These are phyloP conservation scores for Aldrovandia affinis DNA, from an alignment of 2,797 vertebrate species.

Conservation along the genomic window DNA sequence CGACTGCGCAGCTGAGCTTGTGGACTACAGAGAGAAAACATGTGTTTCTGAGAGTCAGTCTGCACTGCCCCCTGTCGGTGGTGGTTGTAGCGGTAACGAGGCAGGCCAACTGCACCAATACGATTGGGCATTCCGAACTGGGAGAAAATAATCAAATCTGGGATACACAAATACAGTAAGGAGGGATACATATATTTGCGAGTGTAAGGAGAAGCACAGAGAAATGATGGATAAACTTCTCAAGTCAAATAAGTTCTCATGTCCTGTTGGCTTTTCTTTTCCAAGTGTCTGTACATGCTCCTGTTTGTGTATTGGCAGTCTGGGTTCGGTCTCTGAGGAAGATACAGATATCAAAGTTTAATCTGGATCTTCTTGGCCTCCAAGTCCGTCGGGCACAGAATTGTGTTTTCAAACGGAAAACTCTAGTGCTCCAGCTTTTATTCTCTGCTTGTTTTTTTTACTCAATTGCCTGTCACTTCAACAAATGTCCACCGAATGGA, in stretches of 20 bases:
- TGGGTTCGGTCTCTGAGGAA: neutral
- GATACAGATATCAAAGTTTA: constrained; percentile 14
- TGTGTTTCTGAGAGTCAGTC: neutral
- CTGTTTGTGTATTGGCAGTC: neutral
- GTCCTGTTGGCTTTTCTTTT: neutral
- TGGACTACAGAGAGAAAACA: no score
- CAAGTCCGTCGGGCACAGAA: neutral
- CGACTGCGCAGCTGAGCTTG: no score
- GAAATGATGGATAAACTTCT: neutral
- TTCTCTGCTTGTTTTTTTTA: no score
- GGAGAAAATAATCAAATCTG: neutral
- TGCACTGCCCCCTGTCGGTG: neutral
- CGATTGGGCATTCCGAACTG: neutral
- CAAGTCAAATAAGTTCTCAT: neutral
- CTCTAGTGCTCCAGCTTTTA: neutral
- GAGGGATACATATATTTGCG: neutral
- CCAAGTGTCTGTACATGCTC: neutral
- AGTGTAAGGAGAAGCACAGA: neutral
- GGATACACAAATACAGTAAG: neutral
- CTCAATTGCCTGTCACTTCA: neutral
- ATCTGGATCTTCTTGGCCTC: neutral
- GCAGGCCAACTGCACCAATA: neutral
- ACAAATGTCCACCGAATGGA: neutral
- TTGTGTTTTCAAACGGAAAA: neutral
- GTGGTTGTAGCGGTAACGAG: neutral